Evolutionary conservation across 2,113 vertebrate species (phyloP).

Genomic region (Charadrius vociferus): DNA sequence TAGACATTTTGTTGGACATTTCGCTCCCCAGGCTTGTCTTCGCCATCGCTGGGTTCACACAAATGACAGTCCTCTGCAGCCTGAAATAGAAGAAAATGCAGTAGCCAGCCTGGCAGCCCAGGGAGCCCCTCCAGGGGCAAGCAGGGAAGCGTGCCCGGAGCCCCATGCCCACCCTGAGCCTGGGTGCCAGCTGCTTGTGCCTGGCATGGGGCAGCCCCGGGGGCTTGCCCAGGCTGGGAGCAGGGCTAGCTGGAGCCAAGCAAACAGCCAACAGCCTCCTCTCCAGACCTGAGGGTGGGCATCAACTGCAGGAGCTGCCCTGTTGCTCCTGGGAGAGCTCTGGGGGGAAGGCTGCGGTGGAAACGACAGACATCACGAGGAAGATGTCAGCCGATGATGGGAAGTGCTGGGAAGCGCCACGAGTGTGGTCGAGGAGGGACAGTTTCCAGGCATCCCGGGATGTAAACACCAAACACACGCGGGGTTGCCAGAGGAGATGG

Average conservation of each 20-base stretch:
- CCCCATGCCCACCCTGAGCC: not conserved
- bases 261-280: not conserved
- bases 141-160: not conserved
- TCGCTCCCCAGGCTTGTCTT: not conserved
- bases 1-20: not conserved
- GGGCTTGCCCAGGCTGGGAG: not conserved
- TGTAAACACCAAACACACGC: constrained; percentile 53
- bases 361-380: not conserved
- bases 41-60: not conserved
- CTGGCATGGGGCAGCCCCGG: not conserved
- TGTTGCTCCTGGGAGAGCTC: not conserved
- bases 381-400: not conserved
- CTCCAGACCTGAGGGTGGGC: too few relatives aligned
- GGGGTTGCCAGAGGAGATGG: not conserved
- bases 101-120: not conserved
- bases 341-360: not conserved
- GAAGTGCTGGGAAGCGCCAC: not conserved
- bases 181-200: not conserved
- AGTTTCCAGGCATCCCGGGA: constrained; percentile 4
- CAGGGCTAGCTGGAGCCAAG: not conserved
- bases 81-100: not conserved
- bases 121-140: not conserved
- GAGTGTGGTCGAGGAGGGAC: not conserved
- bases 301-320: not conserved
- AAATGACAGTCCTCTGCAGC: not conserved